Conservation (phyloP, 2,797 vertebrate species). For the Urophycis tenuis region DNA sequence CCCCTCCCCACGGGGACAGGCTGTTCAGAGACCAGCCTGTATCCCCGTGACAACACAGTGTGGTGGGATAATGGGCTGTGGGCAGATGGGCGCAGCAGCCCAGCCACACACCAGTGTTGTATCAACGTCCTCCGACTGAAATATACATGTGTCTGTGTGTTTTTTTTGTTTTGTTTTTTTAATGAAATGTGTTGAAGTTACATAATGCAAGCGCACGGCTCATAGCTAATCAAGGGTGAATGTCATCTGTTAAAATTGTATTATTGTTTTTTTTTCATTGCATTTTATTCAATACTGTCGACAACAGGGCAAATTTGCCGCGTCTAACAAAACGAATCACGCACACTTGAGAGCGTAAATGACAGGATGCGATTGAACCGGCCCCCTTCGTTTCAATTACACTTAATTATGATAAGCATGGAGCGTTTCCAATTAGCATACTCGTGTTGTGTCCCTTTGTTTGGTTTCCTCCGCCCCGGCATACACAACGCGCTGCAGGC, state of each 20-base stretch:
- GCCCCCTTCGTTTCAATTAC: slow-evolving; percentile 11
- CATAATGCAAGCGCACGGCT: not conserved
- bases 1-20: too few species aligned
- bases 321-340: not conserved
- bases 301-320: not conserved
- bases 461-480: slow-evolving; percentile 1
- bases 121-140: not conserved
- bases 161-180: too few species aligned
- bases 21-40: slow-evolving; percentile 50
- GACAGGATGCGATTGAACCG: not conserved
- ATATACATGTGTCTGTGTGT: too few species aligned
- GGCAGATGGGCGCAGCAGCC: not conserved
- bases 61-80: slow-evolving; percentile 15
- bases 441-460: slow-evolving; percentile 25
- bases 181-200: not conserved
- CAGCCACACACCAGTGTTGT: not conserved
- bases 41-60: slow-evolving; percentile 52
- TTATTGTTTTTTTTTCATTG: not conserved
- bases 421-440: slow-evolving; percentile 5
- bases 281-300: not conserved
- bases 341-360: not conserved
- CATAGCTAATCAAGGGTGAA: not conserved
- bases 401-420: not conserved
- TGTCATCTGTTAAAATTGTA: not conserved
- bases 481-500: slow-evolving; percentile 7